phyloP scores from a whole-genome alignment of 2,888 invertebrate genomes.

The Autographa gamma region DNA sequence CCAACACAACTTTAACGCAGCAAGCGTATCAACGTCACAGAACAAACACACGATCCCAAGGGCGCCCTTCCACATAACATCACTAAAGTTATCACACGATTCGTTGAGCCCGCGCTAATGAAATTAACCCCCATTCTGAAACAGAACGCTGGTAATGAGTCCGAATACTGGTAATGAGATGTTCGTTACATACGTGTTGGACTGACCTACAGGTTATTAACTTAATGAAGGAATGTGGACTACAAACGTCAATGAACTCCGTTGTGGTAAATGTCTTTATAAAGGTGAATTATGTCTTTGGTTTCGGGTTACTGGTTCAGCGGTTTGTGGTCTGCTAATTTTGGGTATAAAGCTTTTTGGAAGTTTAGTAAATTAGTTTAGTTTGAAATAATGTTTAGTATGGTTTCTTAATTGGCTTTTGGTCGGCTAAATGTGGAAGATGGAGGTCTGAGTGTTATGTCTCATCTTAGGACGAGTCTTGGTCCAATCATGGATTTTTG shows the following conservation, averaged over 20 bases:
- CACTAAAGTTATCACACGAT: conserved; percentile 88
- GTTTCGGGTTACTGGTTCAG: conserved; percentile 11
- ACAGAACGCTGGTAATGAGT: conserved; percentile 76
- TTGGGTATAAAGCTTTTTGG: neutral
- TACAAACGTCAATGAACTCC: conserved; percentile 32
- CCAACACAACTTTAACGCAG: conserved; percentile 41
- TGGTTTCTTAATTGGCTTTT: no score
- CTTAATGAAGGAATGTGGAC: conserved; percentile 47
- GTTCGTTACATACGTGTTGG: conserved; percentile 77
- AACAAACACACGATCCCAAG: conserved; percentile 77
- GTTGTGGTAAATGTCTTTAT: conserved; percentile 47
- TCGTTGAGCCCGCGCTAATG: conserved; percentile 87
- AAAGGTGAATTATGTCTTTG: conserved; percentile 29
- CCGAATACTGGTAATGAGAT: conserved; percentile 83
- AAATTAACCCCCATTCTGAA: conserved; percentile 86
- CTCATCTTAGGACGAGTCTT: no score
- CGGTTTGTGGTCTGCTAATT: neutral
- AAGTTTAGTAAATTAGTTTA: neutral
- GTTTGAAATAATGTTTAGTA: no score
- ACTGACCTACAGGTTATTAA: conserved; percentile 68
- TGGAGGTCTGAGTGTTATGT: no score
- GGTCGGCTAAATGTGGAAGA: no score
- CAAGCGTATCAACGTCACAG: conserved; percentile 73
- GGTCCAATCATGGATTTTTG: no score
- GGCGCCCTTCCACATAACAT: conserved; percentile 81